Percentiles rank a stretch among this genome's conserved stretches.
Conservation (phyloP, 2,888 invertebrate species). For the Ariolimax columbianus region DNA sequence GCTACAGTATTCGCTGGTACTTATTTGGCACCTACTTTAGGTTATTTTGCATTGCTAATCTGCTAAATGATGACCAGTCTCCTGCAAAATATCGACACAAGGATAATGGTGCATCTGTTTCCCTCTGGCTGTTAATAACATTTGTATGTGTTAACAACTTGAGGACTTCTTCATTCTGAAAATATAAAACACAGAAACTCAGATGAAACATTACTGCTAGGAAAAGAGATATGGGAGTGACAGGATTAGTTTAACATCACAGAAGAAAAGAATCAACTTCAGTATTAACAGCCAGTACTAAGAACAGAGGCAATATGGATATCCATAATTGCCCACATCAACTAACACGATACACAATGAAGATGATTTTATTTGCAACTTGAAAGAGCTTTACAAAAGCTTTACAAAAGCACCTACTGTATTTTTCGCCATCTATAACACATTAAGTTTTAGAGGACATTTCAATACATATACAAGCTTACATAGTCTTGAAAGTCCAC, state of each 20-base stretch:
- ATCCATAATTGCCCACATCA: too few species aligned
- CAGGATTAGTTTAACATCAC: too few species aligned
- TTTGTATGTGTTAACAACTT: slow-evolving; percentile 87
- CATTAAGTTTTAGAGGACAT: not conserved
- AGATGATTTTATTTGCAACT: too few species aligned
- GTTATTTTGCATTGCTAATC: slow-evolving; percentile 29
- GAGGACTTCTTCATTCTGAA: slow-evolving; percentile 90
- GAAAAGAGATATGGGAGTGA: too few species aligned
- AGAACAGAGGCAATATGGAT: too few species aligned
- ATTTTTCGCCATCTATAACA: not conserved
- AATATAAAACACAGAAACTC: not conserved
- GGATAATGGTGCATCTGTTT: slow-evolving; percentile 45
- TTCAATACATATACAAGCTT: slow-evolving; percentile 78
- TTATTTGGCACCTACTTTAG: slow-evolving; percentile 39
- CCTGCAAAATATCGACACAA: slow-evolving; percentile 82
- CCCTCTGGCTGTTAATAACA: slow-evolving; percentile 81
- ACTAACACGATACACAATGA: too few species aligned
- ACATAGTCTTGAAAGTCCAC: slow-evolving; percentile 97
- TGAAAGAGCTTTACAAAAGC: too few species aligned
- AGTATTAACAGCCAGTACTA: too few species aligned
- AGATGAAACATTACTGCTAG: not conserved
- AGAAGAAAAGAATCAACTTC: too few species aligned
- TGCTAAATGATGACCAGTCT: slow-evolving; percentile 85
- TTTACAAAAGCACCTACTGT: not conserved
- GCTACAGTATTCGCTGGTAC: not conserved